These are phyloP conservation scores for Trichomycterus rosablanca DNA, from an alignment of 2,113 vertebrate species.

Conservation along the genomic window DNA sequence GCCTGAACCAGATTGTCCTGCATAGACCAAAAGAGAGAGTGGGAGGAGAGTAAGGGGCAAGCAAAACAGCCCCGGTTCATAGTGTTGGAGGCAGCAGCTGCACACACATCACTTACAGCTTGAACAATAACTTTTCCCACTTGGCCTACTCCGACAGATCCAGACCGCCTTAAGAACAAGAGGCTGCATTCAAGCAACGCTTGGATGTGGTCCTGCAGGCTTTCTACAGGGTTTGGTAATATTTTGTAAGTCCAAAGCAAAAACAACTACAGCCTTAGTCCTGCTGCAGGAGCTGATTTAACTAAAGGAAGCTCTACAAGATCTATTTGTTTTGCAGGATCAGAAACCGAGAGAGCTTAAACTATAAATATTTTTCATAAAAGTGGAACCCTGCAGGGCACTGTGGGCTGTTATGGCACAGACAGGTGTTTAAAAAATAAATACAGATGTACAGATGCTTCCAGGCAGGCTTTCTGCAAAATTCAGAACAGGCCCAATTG, in stretches of 20 bases:
- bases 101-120: slow-evolving; percentile 18
- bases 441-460: no score
- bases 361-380: slow-evolving; percentile 3
- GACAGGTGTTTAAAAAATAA: no score
- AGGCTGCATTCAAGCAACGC: slow-evolving; percentile 23
- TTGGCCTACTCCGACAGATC: slow-evolving; percentile 4
- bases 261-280: slow-evolving; percentile 23
- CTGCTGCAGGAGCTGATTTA: slow-evolving; percentile 26
- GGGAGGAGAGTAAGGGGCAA: background rate
- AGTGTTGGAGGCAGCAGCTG: slow-evolving; percentile 8
- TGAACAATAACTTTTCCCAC: slow-evolving; percentile 17
- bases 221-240: slow-evolving; percentile 28
- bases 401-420: slow-evolving; percentile 4
- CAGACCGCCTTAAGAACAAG: slow-evolving; percentile 20
- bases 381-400: slow-evolving; percentile 6
- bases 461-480: no score
- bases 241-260: slow-evolving; percentile 15
- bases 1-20: slow-evolving; percentile 35
- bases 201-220: slow-evolving; percentile 21
- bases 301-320: slow-evolving; percentile 13
- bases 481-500: no score
- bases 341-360: background rate
- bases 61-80: slow-evolving; percentile 13
- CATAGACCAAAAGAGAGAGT: background rate
- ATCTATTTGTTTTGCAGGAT: slow-evolving; percentile 3